Evolutionary conservation across 2,888 invertebrate genomes (phyloP).

Genomic region (Eudemis profundana): DNA sequence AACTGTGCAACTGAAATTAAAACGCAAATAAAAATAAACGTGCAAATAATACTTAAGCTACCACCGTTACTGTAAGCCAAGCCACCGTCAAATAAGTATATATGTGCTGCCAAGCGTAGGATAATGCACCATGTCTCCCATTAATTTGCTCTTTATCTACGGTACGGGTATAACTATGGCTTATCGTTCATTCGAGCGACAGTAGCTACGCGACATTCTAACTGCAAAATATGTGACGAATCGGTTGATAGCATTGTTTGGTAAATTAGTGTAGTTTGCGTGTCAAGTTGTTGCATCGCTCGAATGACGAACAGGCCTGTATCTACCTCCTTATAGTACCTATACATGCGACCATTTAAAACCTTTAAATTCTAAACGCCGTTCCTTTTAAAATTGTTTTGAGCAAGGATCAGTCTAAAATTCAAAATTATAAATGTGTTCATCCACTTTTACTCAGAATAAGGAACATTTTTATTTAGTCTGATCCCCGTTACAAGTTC

Average conservation of each 20-base stretch:
- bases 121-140: conserved; percentile 86
- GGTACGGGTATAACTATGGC: conserved; percentile 61
- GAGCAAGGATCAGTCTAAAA: conserved; percentile 17
- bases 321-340: conserved; percentile 53
- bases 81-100: conserved; percentile 64
- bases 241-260: no score
- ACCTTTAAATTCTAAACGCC: conserved; percentile 48
- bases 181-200: background rate
- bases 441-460: no score
- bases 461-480: background rate
- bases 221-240: no score
- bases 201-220: background rate
- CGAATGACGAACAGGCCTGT: conserved; percentile 41
- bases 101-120: conserved; percentile 76
- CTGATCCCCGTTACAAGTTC: conserved; percentile 22
- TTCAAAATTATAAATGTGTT: background rate
- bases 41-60: conserved; percentile 73
- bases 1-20: conserved; percentile 85
- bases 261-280: no score
- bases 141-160: conserved; percentile 73
- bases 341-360: conserved; percentile 67
- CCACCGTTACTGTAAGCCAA: conserved; percentile 73
- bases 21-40: conserved; percentile 83
- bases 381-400: conserved; percentile 39
- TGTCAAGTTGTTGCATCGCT: background rate